These are phyloP conservation scores for Pangasius djambal DNA, from an alignment of 2,797 vertebrate species.

Conservation along the genomic window DNA sequence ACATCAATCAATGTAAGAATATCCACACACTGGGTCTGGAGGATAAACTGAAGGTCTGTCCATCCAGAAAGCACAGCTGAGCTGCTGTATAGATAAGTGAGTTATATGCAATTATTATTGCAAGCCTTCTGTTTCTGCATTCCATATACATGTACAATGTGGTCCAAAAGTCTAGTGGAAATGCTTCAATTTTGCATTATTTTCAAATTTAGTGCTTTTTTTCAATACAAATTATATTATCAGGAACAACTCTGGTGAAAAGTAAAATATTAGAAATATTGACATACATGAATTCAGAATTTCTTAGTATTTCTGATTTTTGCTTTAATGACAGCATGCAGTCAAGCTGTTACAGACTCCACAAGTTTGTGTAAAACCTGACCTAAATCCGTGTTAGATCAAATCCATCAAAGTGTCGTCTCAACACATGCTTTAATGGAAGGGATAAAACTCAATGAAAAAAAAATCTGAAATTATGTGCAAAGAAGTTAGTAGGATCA, in stretches of 20 bases:
- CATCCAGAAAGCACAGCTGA: background rate
- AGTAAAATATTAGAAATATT: background rate
- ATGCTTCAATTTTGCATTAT: background rate
- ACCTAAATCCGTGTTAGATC: background rate
- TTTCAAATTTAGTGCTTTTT: background rate
- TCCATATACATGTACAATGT: background rate
- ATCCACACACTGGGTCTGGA: background rate
- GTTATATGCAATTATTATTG: background rate
- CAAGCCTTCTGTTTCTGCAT: background rate
- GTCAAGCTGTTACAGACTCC: background rate
- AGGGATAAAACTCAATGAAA: background rate
- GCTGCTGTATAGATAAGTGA: background rate
- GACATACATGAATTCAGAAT: background rate
- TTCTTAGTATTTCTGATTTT: background rate
- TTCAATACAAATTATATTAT: background rate
- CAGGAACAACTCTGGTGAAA: background rate
- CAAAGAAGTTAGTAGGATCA: background rate
- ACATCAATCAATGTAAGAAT: slow-evolving; percentile 8
- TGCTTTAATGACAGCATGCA: background rate
- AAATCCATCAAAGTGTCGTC: background rate
- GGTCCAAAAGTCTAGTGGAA: background rate
- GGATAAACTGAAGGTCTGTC: background rate
- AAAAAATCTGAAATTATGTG: background rate
- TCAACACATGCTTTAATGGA: background rate
- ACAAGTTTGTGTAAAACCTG: background rate